Conservation (phyloP, 2,888 invertebrate species). For the Drosophila paracracens region DNA sequence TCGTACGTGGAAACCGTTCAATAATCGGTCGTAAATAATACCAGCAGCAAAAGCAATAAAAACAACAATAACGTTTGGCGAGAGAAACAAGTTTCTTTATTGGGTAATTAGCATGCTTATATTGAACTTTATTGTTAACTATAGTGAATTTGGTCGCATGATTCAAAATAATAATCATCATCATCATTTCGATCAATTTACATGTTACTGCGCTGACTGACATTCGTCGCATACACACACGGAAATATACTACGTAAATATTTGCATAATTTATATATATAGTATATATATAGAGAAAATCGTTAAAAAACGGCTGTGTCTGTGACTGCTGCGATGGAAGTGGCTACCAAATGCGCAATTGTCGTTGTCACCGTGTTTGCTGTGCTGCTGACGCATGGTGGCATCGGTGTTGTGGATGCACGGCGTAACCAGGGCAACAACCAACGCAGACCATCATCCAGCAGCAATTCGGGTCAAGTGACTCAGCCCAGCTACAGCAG, state of each 20-base stretch:
- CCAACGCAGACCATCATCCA: slow-evolving; percentile 77
- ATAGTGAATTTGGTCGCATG: slow-evolving; percentile 45
- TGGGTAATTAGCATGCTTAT: slow-evolving; percentile 71
- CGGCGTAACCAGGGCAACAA: slow-evolving; percentile 74
- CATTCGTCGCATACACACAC: background rate
- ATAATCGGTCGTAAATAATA: slow-evolving; percentile 25
- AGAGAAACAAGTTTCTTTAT: slow-evolving; percentile 64
- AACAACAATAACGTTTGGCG: slow-evolving; percentile 16
- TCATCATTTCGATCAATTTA: slow-evolving; percentile 26
- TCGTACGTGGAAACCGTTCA: slow-evolving; percentile 13
- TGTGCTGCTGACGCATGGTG: slow-evolving; percentile 58
- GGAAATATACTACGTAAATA: slow-evolving; percentile 9
- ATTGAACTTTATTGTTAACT: slow-evolving; percentile 49
- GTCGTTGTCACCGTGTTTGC: slow-evolving; percentile 53
- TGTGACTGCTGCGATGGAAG: slow-evolving; percentile 42
- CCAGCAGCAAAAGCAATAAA: slow-evolving; percentile 17
- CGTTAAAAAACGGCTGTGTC: slow-evolving; percentile 47
- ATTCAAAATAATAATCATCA: slow-evolving; percentile 32
- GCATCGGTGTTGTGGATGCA: slow-evolving; percentile 67
- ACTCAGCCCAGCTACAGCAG: slow-evolving; percentile 80
- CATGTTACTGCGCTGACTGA: slow-evolving; percentile 13
- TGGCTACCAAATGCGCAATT: slow-evolving; percentile 58
- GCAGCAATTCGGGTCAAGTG: slow-evolving; percentile 75
- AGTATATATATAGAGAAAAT: slow-evolving; percentile 45
- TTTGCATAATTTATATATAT: slow-evolving; percentile 3